A percentile compares a stretch with the other conserved stretches of the same genome.
phyloP scores from a whole-genome alignment of 1,140 invertebrate genomes.

The Cherax destructor region DNA sequence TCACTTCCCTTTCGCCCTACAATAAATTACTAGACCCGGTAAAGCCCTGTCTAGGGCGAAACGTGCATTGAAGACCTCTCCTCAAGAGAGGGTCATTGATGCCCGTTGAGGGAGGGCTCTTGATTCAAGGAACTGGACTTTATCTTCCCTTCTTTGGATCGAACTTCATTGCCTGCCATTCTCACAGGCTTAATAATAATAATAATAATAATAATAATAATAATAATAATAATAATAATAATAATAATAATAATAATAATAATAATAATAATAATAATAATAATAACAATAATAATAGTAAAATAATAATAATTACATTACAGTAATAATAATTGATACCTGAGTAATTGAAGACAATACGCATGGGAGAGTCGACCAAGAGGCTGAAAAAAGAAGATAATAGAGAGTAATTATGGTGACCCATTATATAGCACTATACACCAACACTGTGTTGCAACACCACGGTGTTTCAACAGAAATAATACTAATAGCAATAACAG shows the following conservation, averaged over 20 bases:
- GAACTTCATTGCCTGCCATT: too few relatives aligned
- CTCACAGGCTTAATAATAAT: too few relatives aligned
- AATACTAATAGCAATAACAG: too few relatives aligned
- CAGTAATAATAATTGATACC: background rate
- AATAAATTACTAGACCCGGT: too few relatives aligned
- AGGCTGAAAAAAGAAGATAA: background rate
- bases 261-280: constrained; percentile 12
- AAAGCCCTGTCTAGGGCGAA: too few relatives aligned
- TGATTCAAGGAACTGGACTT: too few relatives aligned
- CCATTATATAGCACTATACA: background rate
- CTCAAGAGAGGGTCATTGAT: too few relatives aligned
- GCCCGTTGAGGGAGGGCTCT: too few relatives aligned
- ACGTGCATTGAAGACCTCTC: too few relatives aligned
- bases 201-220: background rate
- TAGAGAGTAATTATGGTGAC: background rate
- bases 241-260: too few relatives aligned
- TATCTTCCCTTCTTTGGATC: too few relatives aligned
- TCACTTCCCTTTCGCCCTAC: too few relatives aligned
- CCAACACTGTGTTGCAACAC: background rate
- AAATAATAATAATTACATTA: background rate
- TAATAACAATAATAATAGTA: constrained; percentile 7
- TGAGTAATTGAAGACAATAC: background rate
- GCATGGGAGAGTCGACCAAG: background rate
- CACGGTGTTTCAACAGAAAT: background rate
- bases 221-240: constrained; percentile 8